These are phyloP conservation scores for Tetranychus urticae DNA, from an alignment of 1,140 invertebrate genomes.

Conservation along the genomic window DNA sequence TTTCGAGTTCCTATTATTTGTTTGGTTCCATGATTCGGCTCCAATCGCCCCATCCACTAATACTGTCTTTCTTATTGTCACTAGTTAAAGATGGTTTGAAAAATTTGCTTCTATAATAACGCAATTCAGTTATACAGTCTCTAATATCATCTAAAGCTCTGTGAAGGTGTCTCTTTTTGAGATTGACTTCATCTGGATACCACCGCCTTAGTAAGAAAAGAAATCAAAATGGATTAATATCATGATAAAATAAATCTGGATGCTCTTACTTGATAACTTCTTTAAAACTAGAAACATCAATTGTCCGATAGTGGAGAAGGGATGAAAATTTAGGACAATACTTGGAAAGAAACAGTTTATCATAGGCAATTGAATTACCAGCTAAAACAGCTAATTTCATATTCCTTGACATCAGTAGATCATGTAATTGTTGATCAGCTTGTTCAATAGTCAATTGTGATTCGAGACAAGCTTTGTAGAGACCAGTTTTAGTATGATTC, in stretches of 20 bases:
- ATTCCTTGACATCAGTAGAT: constrained; percentile 44
- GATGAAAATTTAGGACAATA: constrained; percentile 45
- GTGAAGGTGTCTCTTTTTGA: constrained; percentile 39
- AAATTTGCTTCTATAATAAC: constrained; percentile 37
- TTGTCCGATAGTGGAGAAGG: constrained; percentile 71
- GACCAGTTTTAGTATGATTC: constrained; percentile 50
- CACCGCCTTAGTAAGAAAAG: constrained; percentile 27
- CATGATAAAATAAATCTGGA: neutral
- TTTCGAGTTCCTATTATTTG: too few relatives aligned
- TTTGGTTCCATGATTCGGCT: too few relatives aligned
- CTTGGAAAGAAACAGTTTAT: constrained; percentile 47
- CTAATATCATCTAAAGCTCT: constrained; percentile 56
- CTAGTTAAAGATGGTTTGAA: constrained; percentile 17
- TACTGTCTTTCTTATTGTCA: too few relatives aligned
- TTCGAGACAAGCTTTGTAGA: constrained; percentile 38
- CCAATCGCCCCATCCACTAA: too few relatives aligned
- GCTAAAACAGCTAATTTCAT: constrained; percentile 34
- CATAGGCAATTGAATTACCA: constrained; percentile 70
- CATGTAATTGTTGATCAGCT: constrained; percentile 43
- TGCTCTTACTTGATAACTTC: constrained; percentile 32
- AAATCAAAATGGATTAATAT: neutral
- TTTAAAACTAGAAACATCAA: constrained; percentile 76
- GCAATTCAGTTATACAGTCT: constrained; percentile 60
- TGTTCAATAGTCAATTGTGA: constrained; percentile 36
- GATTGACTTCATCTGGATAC: constrained; percentile 33